phyloP scores from a whole-genome alignment of 2,888 invertebrate genomes.

The Eupithecia abbreviata region DNA sequence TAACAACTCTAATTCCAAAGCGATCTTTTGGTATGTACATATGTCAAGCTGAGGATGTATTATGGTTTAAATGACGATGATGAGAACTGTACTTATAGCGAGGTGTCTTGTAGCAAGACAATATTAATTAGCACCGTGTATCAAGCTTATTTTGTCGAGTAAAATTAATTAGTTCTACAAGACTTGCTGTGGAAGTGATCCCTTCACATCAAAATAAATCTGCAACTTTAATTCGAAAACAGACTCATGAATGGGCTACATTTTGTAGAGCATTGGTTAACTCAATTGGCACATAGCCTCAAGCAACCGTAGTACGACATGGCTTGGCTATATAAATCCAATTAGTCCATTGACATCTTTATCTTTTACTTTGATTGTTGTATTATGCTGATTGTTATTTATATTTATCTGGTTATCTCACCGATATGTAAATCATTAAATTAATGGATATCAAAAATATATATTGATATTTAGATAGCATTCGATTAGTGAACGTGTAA shows the following conservation, averaged over 20 bases:
- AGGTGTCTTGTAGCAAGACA: neutral
- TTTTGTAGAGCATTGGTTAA: conserved; percentile 4
- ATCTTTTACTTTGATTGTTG: conserved; percentile 42
- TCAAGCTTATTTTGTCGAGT: neutral
- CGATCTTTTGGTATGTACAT: too few relatives aligned
- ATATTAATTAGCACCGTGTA: neutral
- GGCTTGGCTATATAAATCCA: conserved; percentile 47
- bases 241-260: neutral
- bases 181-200: neutral
- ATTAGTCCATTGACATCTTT: conserved; percentile 53
- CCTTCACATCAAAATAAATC: neutral
- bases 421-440: neutral
- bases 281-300: conserved; percentile 5
- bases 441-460: neutral
- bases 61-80: neutral
- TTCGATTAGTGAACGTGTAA: neutral
- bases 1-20: too few relatives aligned
- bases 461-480: neutral
- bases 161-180: neutral
- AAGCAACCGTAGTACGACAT: neutral
- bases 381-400: conserved; percentile 33
- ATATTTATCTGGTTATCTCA: conserved; percentile 29
- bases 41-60: neutral
- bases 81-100: neutral
- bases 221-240: neutral